Evolutionary conservation across 1,140 invertebrate species (phyloP).

Genomic region (Radopholus similis): DNA sequence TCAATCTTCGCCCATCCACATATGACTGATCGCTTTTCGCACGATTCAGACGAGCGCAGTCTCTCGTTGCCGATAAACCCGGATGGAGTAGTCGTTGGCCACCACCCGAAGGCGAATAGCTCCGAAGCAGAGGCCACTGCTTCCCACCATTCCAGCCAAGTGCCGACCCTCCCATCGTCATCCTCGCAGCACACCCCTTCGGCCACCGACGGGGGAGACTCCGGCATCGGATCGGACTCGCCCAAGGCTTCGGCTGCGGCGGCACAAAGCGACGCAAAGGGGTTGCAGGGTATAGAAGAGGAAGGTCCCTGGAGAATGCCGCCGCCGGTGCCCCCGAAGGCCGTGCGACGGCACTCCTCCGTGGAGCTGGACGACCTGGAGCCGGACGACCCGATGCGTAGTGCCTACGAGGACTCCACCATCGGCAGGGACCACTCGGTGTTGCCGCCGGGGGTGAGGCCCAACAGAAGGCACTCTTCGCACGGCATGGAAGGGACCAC

Average conservation of each 20-base stretch:
- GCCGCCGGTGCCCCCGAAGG: constrained; percentile 52
- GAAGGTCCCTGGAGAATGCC: constrained; percentile 23
- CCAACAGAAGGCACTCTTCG: constrained; percentile 4
- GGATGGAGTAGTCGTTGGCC: background rate
- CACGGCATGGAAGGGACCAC: constrained; percentile 12
- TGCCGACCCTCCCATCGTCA: background rate
- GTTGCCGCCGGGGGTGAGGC: constrained; percentile 46
- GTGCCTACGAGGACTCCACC: constrained; percentile 27
- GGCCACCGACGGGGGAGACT: constrained; percentile 43
- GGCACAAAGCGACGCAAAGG: background rate
- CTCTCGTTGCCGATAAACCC: constrained; percentile 30
- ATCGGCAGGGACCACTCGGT: constrained; percentile 43
- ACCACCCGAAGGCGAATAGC: background rate
- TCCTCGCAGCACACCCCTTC: constrained; percentile 1
- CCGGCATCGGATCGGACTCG: constrained; percentile 50
- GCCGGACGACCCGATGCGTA: constrained; percentile 30
- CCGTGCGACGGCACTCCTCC: constrained; percentile 17
- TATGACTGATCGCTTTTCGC: no score
- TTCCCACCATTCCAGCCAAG: constrained; percentile 14
- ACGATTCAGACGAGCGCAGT: constrained; percentile 45
- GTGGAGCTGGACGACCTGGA: constrained; percentile 19
- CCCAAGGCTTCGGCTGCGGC: constrained; percentile 20
- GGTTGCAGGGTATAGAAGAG: background rate
- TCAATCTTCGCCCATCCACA: no score
- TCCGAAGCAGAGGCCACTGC: background rate